Conservation (phyloP, 2,113 vertebrate genomes). For the Heterochromis multidens region DNA sequence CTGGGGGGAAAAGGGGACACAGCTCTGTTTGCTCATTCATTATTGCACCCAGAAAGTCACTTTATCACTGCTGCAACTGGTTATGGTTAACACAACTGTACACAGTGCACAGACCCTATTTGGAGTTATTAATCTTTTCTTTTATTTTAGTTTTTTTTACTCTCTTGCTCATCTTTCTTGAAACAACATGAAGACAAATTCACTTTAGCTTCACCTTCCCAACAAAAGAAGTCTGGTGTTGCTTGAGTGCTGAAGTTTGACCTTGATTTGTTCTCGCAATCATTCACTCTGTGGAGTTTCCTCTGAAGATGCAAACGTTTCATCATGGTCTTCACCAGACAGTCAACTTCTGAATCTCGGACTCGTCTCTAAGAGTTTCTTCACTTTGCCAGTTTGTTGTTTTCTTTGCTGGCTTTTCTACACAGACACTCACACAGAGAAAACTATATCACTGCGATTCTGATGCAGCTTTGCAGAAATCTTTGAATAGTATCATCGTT, state of each 20-base stretch:
- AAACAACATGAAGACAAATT: not conserved
- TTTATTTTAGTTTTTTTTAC: not conserved
- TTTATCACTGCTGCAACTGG: constrained; percentile 64
- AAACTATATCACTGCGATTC: not conserved
- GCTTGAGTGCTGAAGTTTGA: not conserved
- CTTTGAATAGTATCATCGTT: not conserved
- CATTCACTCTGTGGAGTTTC: not conserved
- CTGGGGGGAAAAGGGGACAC: not conserved
- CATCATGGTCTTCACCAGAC: not conserved
- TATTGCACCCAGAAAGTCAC: constrained; percentile 24
- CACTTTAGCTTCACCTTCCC: not conserved
- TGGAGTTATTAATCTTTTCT: not conserved
- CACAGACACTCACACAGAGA: not conserved
- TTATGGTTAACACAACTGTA: constrained; percentile 57
- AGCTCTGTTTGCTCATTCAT: constrained; percentile 73
- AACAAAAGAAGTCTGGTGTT: not conserved
- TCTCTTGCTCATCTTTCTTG: constrained; percentile 4
- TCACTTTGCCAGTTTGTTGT: not conserved
- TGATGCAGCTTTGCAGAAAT: not conserved
- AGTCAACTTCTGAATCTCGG: not conserved
- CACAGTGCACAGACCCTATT: not conserved
- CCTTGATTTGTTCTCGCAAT: not conserved
- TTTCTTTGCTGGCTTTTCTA: not conserved
- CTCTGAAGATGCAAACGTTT: not conserved
- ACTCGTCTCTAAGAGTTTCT: not conserved